phyloP scores from a whole-genome alignment of 2,797 vertebrate species.

The Euthynnus affinis region DNA sequence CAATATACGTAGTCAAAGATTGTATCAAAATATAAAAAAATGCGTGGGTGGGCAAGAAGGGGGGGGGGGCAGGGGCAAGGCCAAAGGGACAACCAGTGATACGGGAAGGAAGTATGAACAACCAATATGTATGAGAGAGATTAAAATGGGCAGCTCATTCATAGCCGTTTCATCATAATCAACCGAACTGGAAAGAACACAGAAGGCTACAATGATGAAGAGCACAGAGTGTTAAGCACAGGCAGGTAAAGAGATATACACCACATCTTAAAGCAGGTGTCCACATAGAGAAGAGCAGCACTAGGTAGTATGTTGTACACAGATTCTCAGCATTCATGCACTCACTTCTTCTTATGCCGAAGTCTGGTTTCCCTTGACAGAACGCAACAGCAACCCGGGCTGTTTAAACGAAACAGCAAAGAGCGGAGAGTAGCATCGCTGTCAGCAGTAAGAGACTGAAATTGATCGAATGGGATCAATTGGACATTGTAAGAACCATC shows the following conservation, averaged over 20 bases:
- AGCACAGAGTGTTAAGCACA: constrained; percentile 92
- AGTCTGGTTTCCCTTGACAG: constrained; percentile 78
- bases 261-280: constrained; percentile 93
- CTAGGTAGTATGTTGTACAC: constrained; percentile 94
- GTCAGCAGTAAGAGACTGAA: constrained; percentile 59
- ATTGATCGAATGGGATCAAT: constrained; percentile 61
- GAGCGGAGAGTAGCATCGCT: constrained; percentile 51
- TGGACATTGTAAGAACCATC: constrained; percentile 60
- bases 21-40: constrained; percentile 84
- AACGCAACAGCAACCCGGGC: constrained; percentile 77
- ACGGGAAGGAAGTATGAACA: constrained; percentile 86
- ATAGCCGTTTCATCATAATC: constrained; percentile 87
- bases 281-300: constrained; percentile 90
- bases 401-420: constrained; percentile 40
- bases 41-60: constrained; percentile 38
- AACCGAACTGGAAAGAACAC: constrained; percentile 91
- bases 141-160: constrained; percentile 91
- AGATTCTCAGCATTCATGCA: constrained; percentile 88
- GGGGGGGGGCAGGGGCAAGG: constrained; percentile 3
- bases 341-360: constrained; percentile 69
- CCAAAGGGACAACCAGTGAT: constrained; percentile 56
- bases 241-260: constrained; percentile 92
- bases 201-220: constrained; percentile 92
- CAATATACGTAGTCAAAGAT: constrained; percentile 84
- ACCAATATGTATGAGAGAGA: constrained; percentile 91